A percentile compares a stretch with the other conserved stretches of the same genome.
Conservation (phyloP, 2,113 vertebrate genomes). For the Melanerpes aurifrons region DNA sequence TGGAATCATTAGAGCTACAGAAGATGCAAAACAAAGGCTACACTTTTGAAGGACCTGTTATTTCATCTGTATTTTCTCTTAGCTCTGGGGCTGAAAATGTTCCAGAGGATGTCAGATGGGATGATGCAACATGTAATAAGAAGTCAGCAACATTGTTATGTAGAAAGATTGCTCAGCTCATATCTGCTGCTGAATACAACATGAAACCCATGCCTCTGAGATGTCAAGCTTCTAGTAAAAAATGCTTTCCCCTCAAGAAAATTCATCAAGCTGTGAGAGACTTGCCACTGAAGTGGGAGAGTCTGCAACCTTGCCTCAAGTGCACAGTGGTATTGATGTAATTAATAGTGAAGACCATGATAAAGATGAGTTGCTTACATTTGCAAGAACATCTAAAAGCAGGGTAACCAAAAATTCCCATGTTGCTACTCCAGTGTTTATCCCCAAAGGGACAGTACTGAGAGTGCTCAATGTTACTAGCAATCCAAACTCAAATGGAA, state of each 20-base stretch:
- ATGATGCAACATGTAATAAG: constrained; percentile 54
- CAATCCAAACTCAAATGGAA: constrained; percentile 9
- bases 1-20: constrained; percentile 37
- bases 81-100: constrained; percentile 80
- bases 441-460: constrained; percentile 79
- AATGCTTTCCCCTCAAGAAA: neutral
- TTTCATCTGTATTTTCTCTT: constrained; percentile 94
- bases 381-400: constrained; percentile 31
- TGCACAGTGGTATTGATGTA: neutral
- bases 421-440: constrained; percentile 72
- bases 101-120: constrained; percentile 80
- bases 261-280: neutral
- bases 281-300: neutral
- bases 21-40: constrained; percentile 27
- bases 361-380: neutral
- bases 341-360: neutral
- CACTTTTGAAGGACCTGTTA: constrained; percentile 83
- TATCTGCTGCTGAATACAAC: constrained; percentile 69
- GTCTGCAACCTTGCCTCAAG: neutral
- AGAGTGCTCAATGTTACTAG: constrained; percentile 73
- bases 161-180: constrained; percentile 76
- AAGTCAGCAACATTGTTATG: constrained; percentile 68
- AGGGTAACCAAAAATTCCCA: constrained; percentile 58
- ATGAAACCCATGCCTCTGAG: constrained; percentile 48
- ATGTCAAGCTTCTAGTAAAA: constrained; percentile 22